Base-by-base conservation (phyloP, 2,888 invertebrate species). In the Mystacides longicornis region DNA sequence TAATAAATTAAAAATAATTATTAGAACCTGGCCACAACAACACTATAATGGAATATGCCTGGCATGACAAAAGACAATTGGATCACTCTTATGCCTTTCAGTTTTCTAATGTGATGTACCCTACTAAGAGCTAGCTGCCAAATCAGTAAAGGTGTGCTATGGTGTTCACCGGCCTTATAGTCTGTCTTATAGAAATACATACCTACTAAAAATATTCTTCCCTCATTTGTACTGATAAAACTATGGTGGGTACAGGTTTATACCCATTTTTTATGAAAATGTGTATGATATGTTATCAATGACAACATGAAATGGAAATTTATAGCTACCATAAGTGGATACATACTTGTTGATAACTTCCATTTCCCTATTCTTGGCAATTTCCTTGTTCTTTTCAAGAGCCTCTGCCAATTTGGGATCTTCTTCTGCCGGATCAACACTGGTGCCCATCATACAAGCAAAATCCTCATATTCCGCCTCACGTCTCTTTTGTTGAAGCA, bases 401-500 rank as follows among this genome's bases (percentile, higher is more conserved):
- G 43, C 45, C 31, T 37, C 45, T 1, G 57, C 57, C 22, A 87
- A 68, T 0, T 72, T 69, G 0, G 70, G 65, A 66, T 80, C 81
- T 3, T 70, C 67, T 46, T 78, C 71, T 0, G 85, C 84, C 0
- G 86, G 86, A 66, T 86, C 86, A 19, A 68, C 64, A 11, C 70
- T 69, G 14, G 69, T 67, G 5, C 77, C 70, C 49, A 79, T 70
- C 59, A 79, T 76, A 55, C 79, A 80, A 11, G 73, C 74, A 2
- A 81, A 80, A 59, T 79, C 67, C 62, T 81, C 74, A 71, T 82
- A 82, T 66, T 83, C 79, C 67, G 86, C 85, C 62, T 80, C 78
- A 64, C 81, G 80, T 47, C 87, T 74, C 9, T 85, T 72, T 37
- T 78, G 72, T 71, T 87, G 83, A 42, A 87, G 67, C 63, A 80